Conservation (phyloP, 2,797 vertebrate species). For the Todus mexicanus region DNA sequence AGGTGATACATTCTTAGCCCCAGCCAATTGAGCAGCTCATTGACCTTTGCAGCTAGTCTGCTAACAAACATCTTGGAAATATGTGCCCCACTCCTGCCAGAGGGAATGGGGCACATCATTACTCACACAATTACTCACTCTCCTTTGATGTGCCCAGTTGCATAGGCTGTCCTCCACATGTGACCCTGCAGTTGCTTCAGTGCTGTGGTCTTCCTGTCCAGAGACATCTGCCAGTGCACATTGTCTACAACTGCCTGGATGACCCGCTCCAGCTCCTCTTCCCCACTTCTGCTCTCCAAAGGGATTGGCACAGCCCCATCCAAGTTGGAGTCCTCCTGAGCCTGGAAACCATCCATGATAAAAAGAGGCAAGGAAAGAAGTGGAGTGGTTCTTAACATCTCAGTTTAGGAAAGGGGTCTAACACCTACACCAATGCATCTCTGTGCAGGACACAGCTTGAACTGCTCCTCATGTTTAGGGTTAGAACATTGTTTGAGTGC, state of each 20-base stretch:
- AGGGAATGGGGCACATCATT: neutral
- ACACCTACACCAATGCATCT: neutral
- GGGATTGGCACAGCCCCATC: conserved; percentile 86
- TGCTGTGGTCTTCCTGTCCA: conserved; percentile 93
- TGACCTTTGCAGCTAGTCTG: neutral
- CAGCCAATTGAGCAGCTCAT: neutral
- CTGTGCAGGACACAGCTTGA: neutral
- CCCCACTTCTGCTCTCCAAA: conserved; percentile 78
- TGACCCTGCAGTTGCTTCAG: conserved; percentile 97
- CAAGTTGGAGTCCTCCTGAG: conserved; percentile 88
- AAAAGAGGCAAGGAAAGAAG: neutral
- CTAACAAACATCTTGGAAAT: neutral
- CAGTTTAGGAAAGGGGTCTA: neutral
- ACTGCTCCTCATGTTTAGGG: neutral
- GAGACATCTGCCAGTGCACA: conserved; percentile 93
- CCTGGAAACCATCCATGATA: conserved; percentile 67
- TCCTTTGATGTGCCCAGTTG: conserved; percentile 87
- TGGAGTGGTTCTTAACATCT: neutral
- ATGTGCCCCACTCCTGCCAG: neutral
- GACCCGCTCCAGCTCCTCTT: conserved; percentile 82
- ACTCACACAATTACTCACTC: conserved; percentile 91
- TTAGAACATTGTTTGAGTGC: neutral
- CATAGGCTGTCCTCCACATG: conserved; percentile 92
- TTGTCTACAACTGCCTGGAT: conserved; percentile 90
- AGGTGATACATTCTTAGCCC: neutral